Percentiles rank a stretch among this genome's conserved stretches.
Evolutionary conservation across 2,113 vertebrate genomes (phyloP).

Genomic region (Coptodon rendalli): DNA sequence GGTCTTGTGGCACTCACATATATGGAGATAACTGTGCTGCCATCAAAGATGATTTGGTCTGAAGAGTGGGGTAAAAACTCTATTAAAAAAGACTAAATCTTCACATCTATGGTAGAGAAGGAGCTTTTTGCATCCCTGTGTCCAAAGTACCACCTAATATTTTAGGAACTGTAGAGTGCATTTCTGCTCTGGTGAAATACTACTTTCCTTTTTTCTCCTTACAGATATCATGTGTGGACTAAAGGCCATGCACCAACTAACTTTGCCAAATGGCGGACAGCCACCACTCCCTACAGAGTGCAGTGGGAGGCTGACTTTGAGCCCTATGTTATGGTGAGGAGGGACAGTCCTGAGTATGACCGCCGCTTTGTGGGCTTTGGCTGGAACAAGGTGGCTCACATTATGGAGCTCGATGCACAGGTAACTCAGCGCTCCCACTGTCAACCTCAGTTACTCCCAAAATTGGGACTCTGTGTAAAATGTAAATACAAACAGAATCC

Average conservation of each 20-base stretch:
- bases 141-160: not conserved
- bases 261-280: conserved; percentile 97
- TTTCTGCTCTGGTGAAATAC: not conserved
- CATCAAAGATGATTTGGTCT: not conserved
- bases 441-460: not conserved
- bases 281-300: conserved; percentile 92
- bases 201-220: not conserved
- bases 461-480: not conserved
- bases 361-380: conserved; percentile 96
- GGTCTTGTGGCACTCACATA: not conserved
- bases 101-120: not conserved
- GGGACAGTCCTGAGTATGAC: conserved; percentile 93
- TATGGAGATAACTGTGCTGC: not conserved
- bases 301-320: conserved; percentile 98
- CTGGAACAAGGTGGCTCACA: conserved; percentile 99
- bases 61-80: not conserved
- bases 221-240: conserved; percentile 97
- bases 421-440: conserved; percentile 52
- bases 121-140: not conserved
- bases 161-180: not conserved
- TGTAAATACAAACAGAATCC: not conserved
- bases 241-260: conserved; percentile 98
- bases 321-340: conserved; percentile 93
- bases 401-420: conserved; percentile 99
- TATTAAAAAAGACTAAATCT: not conserved